phyloP scores from a whole-genome alignment of 2,113 vertebrate genomes.

The Salvator merianae region DNA sequence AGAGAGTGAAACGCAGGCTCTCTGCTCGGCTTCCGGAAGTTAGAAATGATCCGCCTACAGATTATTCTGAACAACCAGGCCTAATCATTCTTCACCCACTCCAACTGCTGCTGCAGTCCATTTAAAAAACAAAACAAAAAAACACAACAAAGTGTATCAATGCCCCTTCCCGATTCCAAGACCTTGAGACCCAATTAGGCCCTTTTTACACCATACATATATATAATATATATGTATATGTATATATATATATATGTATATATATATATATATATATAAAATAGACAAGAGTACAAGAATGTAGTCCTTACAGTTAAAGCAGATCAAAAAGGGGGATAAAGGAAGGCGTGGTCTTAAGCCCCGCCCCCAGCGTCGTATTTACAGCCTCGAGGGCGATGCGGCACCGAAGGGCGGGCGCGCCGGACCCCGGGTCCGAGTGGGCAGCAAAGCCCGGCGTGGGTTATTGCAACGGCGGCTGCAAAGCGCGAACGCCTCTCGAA shows the following conservation, averaged over 20 bases:
- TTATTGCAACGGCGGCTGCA: too few species aligned
- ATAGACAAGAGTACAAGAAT: constrained; percentile 73
- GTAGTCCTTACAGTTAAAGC: constrained; percentile 73
- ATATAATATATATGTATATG: constrained; percentile 71
- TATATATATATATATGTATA: constrained; percentile 40
- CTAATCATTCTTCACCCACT: constrained; percentile 38
- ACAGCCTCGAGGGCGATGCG: constrained; percentile 41
- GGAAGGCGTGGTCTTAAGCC: constrained; percentile 61
- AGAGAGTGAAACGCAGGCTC: background rate
- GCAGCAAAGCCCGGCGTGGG: too few species aligned
- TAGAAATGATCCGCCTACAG: constrained; percentile 45
- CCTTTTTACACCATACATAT: constrained; percentile 76
- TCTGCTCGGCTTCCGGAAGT: constrained; percentile 53
- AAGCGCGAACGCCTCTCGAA: background rate
- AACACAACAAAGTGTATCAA: too few species aligned
- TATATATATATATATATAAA: constrained; percentile 71
- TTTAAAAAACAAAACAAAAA: constrained; percentile 21
- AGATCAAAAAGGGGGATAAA: constrained; percentile 58
- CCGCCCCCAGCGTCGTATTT: constrained; percentile 48
- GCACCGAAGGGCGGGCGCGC: constrained; percentile 2
- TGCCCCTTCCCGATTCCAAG: constrained; percentile 59
- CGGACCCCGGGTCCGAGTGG: background rate
- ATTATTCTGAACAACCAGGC: constrained; percentile 53
- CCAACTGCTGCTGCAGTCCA: background rate
- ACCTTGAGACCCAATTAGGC: constrained; percentile 67